Evolutionary conservation across 2,113 vertebrate genomes (phyloP).

Genomic region (Tiliqua scincoides): DNA sequence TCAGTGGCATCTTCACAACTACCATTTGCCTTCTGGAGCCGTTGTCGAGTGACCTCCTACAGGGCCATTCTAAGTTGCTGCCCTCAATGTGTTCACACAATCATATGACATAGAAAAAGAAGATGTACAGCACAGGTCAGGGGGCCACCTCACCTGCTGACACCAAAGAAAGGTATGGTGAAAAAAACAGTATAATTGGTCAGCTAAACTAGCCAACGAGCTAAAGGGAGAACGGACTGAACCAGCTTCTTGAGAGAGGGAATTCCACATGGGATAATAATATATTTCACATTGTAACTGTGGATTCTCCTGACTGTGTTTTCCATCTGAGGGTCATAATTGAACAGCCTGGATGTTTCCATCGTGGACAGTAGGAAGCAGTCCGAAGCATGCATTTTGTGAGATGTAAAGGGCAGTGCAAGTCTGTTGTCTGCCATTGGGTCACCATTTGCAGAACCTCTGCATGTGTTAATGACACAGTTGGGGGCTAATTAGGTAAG

Average conservation of each 20-base stretch:
- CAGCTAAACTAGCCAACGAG: neutral
- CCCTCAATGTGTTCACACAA: no score
- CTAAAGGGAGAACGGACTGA: neutral
- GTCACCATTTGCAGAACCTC: neutral
- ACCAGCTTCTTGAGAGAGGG: neutral
- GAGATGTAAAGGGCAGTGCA: neutral
- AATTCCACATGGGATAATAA: neutral
- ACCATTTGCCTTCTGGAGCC: neutral
- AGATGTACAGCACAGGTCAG: no score
- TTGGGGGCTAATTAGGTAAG: neutral
- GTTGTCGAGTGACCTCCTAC: no score
- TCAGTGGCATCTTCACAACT: neutral
- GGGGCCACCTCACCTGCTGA: no score
- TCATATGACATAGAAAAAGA: no score
- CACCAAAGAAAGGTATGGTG: no score
- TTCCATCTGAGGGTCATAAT: no score
- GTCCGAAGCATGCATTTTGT: neutral
- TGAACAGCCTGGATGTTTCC: neutral
- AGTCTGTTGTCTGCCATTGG: neutral
- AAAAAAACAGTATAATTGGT: no score
- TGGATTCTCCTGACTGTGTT: neutral
- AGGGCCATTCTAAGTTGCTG: no score
- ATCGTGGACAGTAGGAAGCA: neutral
- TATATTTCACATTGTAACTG: neutral
- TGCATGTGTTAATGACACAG: no score